phyloP scores from a whole-genome alignment of 2,888 invertebrate genomes.

The Lysandra coridon region DNA sequence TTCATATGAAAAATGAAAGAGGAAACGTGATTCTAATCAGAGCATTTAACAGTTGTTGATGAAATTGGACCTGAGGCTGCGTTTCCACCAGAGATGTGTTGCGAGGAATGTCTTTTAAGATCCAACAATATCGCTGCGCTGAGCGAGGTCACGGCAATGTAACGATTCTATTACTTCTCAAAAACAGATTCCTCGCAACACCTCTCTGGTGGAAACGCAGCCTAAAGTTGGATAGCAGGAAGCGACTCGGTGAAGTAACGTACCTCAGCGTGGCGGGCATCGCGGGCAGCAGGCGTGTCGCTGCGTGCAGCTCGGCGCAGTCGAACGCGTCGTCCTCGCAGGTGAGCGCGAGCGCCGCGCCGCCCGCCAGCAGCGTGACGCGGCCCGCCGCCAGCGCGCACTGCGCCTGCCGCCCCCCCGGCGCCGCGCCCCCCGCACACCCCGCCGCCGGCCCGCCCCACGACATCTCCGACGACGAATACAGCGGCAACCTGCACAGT shows the following conservation, averaged over 20 bases:
- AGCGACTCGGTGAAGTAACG: not conserved
- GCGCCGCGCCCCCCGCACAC: conserved; percentile 4
- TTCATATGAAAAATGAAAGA: no score
- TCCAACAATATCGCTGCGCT: no score
- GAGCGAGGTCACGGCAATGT: no score
- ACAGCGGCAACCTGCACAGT: not conserved
- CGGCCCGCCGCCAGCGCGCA: conserved; percentile 12
- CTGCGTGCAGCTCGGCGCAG: not conserved
- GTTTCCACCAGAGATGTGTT: no score
- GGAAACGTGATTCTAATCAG: no score
- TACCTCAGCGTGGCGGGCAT: not conserved
- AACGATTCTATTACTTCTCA: no score
- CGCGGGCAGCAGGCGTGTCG: not conserved
- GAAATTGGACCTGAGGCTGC: no score
- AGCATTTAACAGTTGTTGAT: no score
- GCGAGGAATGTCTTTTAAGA: no score
- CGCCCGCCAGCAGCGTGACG: not conserved
- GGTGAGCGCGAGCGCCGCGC: not conserved
- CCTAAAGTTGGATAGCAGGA: no score
- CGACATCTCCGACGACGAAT: not conserved
- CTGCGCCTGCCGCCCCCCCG: conserved; percentile 20
- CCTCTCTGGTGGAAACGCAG: no score
- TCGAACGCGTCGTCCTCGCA: not conserved
- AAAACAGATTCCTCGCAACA: no score
- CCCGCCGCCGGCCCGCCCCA: conserved; percentile 20